Evolutionary conservation across 2,113 vertebrate species (phyloP).

Genomic region (Lasiurus cinereus): DNA sequence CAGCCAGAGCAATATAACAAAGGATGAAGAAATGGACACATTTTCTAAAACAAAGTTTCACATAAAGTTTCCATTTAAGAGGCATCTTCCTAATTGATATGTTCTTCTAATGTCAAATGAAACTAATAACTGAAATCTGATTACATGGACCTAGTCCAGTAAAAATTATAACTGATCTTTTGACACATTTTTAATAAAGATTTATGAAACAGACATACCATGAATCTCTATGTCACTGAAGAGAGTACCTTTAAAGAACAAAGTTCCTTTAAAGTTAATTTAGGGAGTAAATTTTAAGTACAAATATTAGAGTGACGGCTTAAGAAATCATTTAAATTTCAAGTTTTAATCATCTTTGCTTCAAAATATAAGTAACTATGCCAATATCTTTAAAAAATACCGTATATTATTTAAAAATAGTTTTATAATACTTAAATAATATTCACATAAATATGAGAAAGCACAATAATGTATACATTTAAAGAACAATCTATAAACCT

Average conservation of each 20-base stretch:
- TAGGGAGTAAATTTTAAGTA: background rate
- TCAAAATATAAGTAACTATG: constrained; percentile 22
- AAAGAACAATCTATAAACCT: constrained; percentile 36
- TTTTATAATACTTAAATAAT: background rate
- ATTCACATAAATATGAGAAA: constrained; percentile 35
- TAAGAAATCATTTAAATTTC: constrained; percentile 38
- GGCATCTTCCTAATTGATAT: background rate
- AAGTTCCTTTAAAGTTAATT: constrained; percentile 23
- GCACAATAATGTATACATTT: background rate
- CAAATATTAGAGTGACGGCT: constrained; percentile 4
- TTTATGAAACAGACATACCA: background rate
- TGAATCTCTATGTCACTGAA: constrained; percentile 39
- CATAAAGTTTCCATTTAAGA: constrained; percentile 22
- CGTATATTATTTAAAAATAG: background rate
- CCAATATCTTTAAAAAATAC: background rate
- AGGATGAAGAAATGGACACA: constrained; percentile 8
- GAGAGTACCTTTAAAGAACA: background rate
- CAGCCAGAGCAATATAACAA: background rate
- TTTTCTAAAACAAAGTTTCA: constrained; percentile 34
- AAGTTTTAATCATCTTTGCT: constrained; percentile 32
- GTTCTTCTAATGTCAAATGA: constrained; percentile 8
- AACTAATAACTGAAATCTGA: constrained; percentile 47
- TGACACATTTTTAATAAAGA: background rate
- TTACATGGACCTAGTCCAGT: background rate
- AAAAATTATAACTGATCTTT: constrained; percentile 13